Evolutionary conservation across 2,888 invertebrate genomes (phyloP), one percentile per base, ranked within the genome.

Genomic region (Syrphus vitripennis): DNA sequence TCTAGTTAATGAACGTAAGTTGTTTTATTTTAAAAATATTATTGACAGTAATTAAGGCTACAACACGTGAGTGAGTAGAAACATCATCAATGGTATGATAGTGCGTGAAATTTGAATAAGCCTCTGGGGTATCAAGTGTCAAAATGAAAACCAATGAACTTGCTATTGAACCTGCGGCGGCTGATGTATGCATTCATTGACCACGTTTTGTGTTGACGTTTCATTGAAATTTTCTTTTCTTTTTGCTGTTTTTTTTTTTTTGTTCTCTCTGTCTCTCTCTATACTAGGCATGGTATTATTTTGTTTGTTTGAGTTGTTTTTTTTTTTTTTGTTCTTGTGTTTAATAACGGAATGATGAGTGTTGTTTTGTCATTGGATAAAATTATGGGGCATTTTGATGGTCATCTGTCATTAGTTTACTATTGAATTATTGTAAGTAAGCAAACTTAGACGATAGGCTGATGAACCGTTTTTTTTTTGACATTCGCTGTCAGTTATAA

Each of bases 91-190:
- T 48, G 21, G 19, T 34, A 14, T 59, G 48, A 34, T 45, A 37
- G 34, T 48, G 40, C 75, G 81, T 77, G 84, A 84, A 84, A 84
- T 84, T 76, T 84, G 81, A 84, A 84, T 84, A 84, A 61, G 71
- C 71, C 71, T 37, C 50, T 37, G 37, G 61, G 31, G 61, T 69
- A 86, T 86, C 78, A 69, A 65, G 86, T 86, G 77, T 78, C 82
- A 86, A 78, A 72, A 78, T 77, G 69, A 78, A 78, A 86, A 82
- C 82, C 82, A 82, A 86, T 82, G 86, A 86, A 86, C 86, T 86
- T 86, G 86, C 77, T 82, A 86, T 86, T 86, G 86, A 86, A 86
- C 86, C 77, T 82, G 81, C 53, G 76, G 70, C 70, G 65, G 29
- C 48, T 16, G 34, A 19, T 34, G 14, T 61, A 10, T 40, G n/a